Evolutionary conservation across 2,797 vertebrate species (phyloP).

Genomic region (Pantherophis vulpinus): DNA sequence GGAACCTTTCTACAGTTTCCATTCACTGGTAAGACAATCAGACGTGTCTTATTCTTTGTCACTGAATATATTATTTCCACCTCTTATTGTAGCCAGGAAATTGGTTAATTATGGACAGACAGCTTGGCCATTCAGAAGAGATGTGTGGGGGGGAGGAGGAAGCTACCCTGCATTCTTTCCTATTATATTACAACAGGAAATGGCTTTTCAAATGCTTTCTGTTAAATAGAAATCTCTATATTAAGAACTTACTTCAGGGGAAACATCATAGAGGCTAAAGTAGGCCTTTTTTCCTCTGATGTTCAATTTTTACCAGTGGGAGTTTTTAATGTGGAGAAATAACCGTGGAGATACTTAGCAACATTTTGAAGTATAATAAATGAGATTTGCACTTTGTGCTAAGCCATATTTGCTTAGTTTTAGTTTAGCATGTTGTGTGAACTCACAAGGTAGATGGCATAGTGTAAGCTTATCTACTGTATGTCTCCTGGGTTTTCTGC

Average conservation of each 20-base stretch:
- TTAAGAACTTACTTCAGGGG: not conserved
- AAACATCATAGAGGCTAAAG: not conserved
- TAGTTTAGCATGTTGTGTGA: not conserved
- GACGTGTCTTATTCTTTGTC: not conserved
- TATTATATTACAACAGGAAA: not conserved
- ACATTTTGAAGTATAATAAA: not conserved
- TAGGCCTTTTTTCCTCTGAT: not conserved
- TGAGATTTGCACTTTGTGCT: not conserved
- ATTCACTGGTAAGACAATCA: not conserved
- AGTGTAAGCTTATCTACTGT: not conserved
- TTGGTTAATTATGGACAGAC: not conserved
- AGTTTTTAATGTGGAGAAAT: not conserved
- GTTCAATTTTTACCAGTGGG: not conserved
- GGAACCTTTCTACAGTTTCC: not conserved
- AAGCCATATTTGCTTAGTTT: not conserved
- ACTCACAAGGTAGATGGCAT: not conserved
- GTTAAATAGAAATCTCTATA: not conserved
- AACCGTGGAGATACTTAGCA: not conserved
- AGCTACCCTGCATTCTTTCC: not conserved
- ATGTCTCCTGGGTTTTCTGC: not conserved
- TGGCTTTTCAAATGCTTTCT: not conserved
- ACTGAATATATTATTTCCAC: not conserved
- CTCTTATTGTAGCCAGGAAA: not conserved
- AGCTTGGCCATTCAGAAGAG: not conserved
- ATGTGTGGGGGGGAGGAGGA: rapidly evolving